Evolutionary conservation across 2,888 invertebrate species (phyloP), one percentile per base, ranked within the genome.

Genomic region (Coelinius sp.): DNA sequence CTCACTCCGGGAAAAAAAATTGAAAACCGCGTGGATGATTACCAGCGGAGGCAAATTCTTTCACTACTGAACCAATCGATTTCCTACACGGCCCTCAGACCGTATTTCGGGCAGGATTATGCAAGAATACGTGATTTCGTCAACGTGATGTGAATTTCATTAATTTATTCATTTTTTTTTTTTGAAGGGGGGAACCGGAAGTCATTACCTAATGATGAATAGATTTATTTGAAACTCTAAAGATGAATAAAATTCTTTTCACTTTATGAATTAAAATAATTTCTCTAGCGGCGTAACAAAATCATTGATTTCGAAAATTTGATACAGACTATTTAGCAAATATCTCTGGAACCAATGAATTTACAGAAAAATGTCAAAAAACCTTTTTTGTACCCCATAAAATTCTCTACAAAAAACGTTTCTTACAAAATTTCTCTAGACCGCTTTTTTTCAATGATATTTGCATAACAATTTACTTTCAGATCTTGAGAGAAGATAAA

Each of bases 71-170:
- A 6, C 27, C n/a, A 38, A 56, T 38, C 44, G 68, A 53, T 68
- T 53, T 68, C 44, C 25, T 27, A 20, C 17, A 25, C 46, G 56
- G 31, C 59, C 59, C 31, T 52, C 38, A 56, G 17, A 53, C 12
- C 17, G 24, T 25, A 56, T 68, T 68, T 68, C 56, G 10, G 68
- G 24, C 53, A 14, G 27, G 22, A 41, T 68, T 68, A 20, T 17
- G 41, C n/a, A 41, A 68, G 38, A 24, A 14, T 68, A 68, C 68
- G 68, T 68, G 68, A 56, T 25, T 38, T n/a, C n/a, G 49, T 44
- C 38, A 56, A 56, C 25, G 52, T 35, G 59, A 31, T 31, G 59
- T 59, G 20, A 56, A 7, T 27, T 14, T 12, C 27, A 31, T 31
- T 25, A 56, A 56, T 56, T 27, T 1, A 49, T 49, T 20, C 20